Base-by-base conservation (phyloP, 2,888 invertebrate species). In the Caenorhabditis sp. region DNA sequence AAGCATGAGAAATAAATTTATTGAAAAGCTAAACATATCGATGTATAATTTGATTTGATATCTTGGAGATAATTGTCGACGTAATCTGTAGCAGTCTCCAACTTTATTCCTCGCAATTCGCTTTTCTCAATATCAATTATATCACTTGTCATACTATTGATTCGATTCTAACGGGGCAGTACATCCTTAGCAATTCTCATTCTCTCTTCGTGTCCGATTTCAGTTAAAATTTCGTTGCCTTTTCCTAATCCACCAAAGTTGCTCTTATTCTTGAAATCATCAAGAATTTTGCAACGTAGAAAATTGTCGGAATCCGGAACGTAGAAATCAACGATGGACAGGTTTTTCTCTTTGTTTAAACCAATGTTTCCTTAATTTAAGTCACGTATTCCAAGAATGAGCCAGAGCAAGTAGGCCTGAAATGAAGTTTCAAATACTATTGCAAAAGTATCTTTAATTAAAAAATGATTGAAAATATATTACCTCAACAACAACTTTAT, bases 321-420 rank as follows among this genome's bases (percentile, higher is more conserved):
- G 58, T 67, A 75, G 67, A 75, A 75, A 63, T 75, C 75, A 57
- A 75, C 60, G 56, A 75, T 75, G 43, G 75, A 70, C 17, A 75
- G 70, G 63, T 70, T 26, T 59, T 70, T 67, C 62, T 65, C 67
- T 43, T 64, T 57, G 59, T 63, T 75, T 67, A 66, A 67, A 49
- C 75, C 70, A 62, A 71, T 61, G 70, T 75, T 71, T 61, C 70
- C 70, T 36, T 71, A 63, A 61, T 72, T 54, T 60, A 75, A 64
- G 64, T 75, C 75, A 58, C 70, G 64, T 61, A 75, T 67, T 31
- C 75, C 75, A 71, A 70, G 67, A 50, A 75, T 70, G 38, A 75
- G 70, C 31, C 61, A 67, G 20, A 75, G 70, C 59, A 75, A 59
- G 59, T 70, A 75, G 67, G 64, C 67, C 75, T 70, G 56, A 70